Evolutionary conservation across 2,888 invertebrate genomes (phyloP).

Genomic region (Aromia moschata): DNA sequence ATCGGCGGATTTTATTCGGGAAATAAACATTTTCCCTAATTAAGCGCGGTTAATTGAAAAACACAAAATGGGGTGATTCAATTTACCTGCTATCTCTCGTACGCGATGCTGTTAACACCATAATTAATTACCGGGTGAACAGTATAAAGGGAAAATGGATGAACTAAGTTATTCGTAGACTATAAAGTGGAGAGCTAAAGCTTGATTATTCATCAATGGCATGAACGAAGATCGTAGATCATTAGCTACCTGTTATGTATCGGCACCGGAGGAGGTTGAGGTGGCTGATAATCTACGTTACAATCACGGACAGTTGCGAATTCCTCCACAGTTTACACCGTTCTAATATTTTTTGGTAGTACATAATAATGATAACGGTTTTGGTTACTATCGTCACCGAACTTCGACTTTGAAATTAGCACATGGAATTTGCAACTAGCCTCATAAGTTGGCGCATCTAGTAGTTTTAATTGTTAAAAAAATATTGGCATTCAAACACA

Average conservation of each 20-base stretch:
- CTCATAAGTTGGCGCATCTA: too few relatives aligned
- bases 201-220: constrained; percentile 27
- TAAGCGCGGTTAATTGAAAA: constrained; percentile 19
- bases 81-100: constrained; percentile 26
- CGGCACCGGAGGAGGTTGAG: constrained; percentile 27
- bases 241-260: constrained; percentile 33
- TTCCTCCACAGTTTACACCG: too few relatives aligned
- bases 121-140: constrained; percentile 26
- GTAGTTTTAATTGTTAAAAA: too few relatives aligned
- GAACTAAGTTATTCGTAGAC: constrained; percentile 25
- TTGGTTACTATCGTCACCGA: too few relatives aligned
- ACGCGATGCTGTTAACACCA: constrained; percentile 19
- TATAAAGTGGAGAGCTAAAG: constrained; percentile 25
- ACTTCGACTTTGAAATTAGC: too few relatives aligned
- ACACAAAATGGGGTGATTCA: constrained; percentile 22
- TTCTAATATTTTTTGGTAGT: too few relatives aligned
- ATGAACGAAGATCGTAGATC: constrained; percentile 25
- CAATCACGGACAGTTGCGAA: constrained; percentile 18
- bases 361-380: too few relatives aligned
- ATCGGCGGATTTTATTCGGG: background rate
- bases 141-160: constrained; percentile 27
- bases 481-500: too few relatives aligned
- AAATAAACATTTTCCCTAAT: constrained; percentile 17
- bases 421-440: too few relatives aligned
- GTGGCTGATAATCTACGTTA: constrained; percentile 20